These are phyloP conservation scores for Gibbula magus DNA, from an alignment of 2,888 invertebrate genomes.

Conservation along the genomic window DNA sequence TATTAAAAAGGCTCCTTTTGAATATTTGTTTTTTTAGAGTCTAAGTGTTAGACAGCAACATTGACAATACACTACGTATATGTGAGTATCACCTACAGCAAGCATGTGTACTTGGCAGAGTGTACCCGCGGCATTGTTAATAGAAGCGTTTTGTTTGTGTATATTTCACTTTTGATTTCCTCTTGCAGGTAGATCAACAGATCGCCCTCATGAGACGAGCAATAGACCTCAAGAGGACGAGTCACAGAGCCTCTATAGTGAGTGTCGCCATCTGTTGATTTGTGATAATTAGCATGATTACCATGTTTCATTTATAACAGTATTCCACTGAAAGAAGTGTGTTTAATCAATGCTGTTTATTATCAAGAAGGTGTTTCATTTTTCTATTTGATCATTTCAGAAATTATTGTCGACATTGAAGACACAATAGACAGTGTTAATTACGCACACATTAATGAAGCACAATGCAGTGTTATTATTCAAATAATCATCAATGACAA, in stretches of 20 bases:
- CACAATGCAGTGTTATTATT: not conserved
- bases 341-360: not conserved
- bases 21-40: no score
- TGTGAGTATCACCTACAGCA: no score
- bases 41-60: no score
- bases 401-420: not conserved
- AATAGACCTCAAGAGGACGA: slow-evolving; percentile 40
- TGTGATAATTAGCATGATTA: not conserved
- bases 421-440: not conserved
- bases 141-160: no score
- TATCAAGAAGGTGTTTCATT: not conserved
- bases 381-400: not conserved
- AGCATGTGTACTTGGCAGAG: no score
- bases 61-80: no score
- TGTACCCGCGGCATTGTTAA: no score
- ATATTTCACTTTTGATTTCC: no score
- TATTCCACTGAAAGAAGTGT: not conserved
- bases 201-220: slow-evolving; percentile 44
- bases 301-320: not conserved
- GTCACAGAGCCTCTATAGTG: slow-evolving; percentile 46
- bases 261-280: not conserved
- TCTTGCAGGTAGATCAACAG: slow-evolving; percentile 42
- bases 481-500: not conserved
- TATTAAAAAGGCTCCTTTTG: no score
- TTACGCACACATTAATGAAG: not conserved